A percentile compares a stretch with the other conserved stretches of the same genome.
These are phyloP conservation scores for Pachypanchax playfairii DNA, from an alignment of 2,113 vertebrate genomes.

Conservation along the genomic window DNA sequence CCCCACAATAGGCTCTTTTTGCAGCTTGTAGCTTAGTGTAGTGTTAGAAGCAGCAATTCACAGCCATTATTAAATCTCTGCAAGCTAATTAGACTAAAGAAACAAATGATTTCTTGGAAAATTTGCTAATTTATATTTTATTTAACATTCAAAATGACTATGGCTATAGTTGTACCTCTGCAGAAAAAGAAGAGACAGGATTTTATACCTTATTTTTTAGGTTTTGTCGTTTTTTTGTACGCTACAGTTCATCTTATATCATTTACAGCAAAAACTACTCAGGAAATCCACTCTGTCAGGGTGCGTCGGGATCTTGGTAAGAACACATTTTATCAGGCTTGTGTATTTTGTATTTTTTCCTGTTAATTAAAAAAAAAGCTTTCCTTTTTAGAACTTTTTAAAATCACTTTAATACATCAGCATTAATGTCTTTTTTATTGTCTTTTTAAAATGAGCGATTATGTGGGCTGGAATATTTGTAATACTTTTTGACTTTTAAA, in stretches of 20 bases:
- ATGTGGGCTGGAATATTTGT: background rate
- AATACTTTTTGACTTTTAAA: background rate
- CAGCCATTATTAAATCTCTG: slow-evolving; percentile 3
- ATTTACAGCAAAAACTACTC: slow-evolving; percentile 42
- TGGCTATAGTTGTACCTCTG: slow-evolving; percentile 40
- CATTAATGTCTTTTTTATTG: slow-evolving; percentile 5
- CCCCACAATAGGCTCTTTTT: slow-evolving; percentile 43
- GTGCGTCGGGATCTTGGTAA: slow-evolving; percentile 75
- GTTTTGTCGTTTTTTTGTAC: slow-evolving; percentile 74
- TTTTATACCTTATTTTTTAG: slow-evolving; percentile 74
- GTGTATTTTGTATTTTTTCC: too few species aligned
- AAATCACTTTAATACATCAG: background rate
- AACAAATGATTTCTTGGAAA: slow-evolving; percentile 35
- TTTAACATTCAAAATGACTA: slow-evolving; percentile 29
- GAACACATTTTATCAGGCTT: slow-evolving; percentile 10
- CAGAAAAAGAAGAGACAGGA: slow-evolving; percentile 71
- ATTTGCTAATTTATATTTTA: slow-evolving; percentile 3
- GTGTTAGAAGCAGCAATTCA: slow-evolving; percentile 37
- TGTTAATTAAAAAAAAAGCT: too few species aligned
- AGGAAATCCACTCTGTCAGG: slow-evolving; percentile 37
- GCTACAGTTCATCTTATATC: slow-evolving; percentile 68
- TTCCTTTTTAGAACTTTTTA: background rate
- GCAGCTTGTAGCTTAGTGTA: slow-evolving; percentile 54
- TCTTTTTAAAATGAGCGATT: background rate
- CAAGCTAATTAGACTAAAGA: slow-evolving; percentile 4